A percentile compares a stretch with the other conserved stretches of the same genome.
Conservation (phyloP, 2,888 invertebrate genomes). For the Pherbina coryleti region DNA sequence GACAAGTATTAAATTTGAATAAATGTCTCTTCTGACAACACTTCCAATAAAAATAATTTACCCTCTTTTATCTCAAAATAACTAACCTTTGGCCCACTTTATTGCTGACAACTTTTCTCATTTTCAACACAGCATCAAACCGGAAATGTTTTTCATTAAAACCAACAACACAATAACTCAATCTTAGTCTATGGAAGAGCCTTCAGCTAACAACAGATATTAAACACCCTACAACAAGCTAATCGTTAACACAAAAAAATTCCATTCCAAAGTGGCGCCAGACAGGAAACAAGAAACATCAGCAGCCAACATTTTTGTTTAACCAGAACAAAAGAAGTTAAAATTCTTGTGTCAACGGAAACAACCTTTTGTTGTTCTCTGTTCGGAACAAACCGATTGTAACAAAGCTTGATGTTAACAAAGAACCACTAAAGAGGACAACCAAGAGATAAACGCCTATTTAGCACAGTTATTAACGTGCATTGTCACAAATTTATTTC, state of each 20-base stretch:
- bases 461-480: no score
- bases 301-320: background rate
- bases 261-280: background rate
- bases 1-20: no score
- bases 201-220: background rate
- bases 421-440: background rate
- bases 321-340: no score
- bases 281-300: background rate
- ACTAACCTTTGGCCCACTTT: background rate
- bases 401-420: background rate
- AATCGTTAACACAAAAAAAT: background rate
- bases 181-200: background rate
- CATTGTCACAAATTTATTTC: background rate
- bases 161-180: constrained; percentile 30
- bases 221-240: background rate
- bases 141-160: constrained; percentile 40
- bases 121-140: constrained; percentile 18
- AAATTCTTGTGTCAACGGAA: no score
- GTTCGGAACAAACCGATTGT: background rate
- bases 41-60: no score
- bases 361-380: background rate
- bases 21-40: no score
- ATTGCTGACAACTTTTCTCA: background rate
- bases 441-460: background rate
- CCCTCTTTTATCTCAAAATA: no score